Conservation (phyloP, 92 coral and sea anemone species). For the Muricea muricata region DNA sequence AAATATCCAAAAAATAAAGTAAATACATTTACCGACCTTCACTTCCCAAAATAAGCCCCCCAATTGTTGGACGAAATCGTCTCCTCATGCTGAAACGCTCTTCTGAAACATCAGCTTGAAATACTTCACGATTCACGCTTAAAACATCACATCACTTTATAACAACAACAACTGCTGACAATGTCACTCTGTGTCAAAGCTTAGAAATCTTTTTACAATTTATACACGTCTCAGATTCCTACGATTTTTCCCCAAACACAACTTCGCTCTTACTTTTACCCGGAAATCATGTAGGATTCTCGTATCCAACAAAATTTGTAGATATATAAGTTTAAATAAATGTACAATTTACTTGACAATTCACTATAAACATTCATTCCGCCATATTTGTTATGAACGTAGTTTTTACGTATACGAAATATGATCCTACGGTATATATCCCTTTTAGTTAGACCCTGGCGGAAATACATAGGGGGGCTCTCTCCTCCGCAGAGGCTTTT, state of each 20-base stretch:
- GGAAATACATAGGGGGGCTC: no score
- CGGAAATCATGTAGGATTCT: not conserved
- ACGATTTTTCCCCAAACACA: not conserved
- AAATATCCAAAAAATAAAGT: no score
- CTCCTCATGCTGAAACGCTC: conserved; percentile 5
- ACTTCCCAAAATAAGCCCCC: not conserved
- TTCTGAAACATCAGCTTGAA: not conserved
- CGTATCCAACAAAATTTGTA: not conserved
- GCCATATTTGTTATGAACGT: conserved; percentile 4
- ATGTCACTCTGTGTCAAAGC: not conserved
- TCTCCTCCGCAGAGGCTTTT: no score
- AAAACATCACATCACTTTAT: not conserved
- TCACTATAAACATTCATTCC: not conserved
- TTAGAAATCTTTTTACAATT: not conserved
- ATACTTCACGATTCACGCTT: not conserved
- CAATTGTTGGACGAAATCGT: conserved; percentile 30
- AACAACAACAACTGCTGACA: not conserved
- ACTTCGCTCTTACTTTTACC: not conserved
- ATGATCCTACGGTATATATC: not conserved
- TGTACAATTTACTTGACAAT: not conserved
- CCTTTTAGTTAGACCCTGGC: no score
- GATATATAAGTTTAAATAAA: not conserved
- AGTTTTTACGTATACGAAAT: not conserved
- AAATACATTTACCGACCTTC: conserved; percentile 3
- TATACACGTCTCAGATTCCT: not conserved